phyloP scores from a whole-genome alignment of 1,140 invertebrate species.

The Diorhabda carinulata region DNA sequence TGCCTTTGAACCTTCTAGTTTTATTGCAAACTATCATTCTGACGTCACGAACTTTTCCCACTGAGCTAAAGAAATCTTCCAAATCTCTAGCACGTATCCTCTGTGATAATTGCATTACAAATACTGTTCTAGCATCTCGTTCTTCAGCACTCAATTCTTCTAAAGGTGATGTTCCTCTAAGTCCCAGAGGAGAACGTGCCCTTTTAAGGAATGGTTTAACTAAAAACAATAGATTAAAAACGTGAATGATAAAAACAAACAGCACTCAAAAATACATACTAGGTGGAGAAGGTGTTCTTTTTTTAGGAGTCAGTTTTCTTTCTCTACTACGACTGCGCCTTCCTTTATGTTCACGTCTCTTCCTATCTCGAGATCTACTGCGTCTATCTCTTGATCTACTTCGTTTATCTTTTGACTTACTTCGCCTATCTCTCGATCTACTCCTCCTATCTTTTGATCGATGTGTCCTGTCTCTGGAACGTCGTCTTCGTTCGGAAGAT shows the following conservation, averaged over 20 bases:
- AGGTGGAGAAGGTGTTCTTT: slow-evolving; percentile 35
- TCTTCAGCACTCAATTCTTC: slow-evolving; percentile 94
- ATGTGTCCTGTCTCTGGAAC: slow-evolving; percentile 25
- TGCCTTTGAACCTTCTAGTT: slow-evolving; percentile 97
- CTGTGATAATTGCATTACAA: slow-evolving; percentile 96
- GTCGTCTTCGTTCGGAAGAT: slow-evolving; percentile 44
- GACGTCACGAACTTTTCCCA: slow-evolving; percentile 98
- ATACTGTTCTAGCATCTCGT: slow-evolving; percentile 95
- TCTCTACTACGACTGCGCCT: slow-evolving; percentile 44
- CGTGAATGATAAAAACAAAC: neutral
- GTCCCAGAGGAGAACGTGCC: slow-evolving; percentile 25
- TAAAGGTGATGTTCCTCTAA: slow-evolving; percentile 44
- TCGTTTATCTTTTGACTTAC: slow-evolving; percentile 49
- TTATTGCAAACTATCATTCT: slow-evolving; percentile 98
- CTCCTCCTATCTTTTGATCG: slow-evolving; percentile 23
- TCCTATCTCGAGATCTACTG: slow-evolving; percentile 45
- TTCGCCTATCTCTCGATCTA: slow-evolving; percentile 37
- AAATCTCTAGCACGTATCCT: slow-evolving; percentile 91
- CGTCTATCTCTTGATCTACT: slow-evolving; percentile 53
- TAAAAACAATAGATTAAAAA: neutral
- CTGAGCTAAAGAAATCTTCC: slow-evolving; percentile 98
- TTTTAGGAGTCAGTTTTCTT: slow-evolving; percentile 42
- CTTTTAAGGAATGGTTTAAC: slow-evolving; percentile 34
- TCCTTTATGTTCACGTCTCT: slow-evolving; percentile 18
- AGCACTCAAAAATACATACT: neutral